These are phyloP conservation scores for Himalopsyche anomala DNA, from an alignment of 2,888 invertebrate genomes.

Conservation along the genomic window DNA sequence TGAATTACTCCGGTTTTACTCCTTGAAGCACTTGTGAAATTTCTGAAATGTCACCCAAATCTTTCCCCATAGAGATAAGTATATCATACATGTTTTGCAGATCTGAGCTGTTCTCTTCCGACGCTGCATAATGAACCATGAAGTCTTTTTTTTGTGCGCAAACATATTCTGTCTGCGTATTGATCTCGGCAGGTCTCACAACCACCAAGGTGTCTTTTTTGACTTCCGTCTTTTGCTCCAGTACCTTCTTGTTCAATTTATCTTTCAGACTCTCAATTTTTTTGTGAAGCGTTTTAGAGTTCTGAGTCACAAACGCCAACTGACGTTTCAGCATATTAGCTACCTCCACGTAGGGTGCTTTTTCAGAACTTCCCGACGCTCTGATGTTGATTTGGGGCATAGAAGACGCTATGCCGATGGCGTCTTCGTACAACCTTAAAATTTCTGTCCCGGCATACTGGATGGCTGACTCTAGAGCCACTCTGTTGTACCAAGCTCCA, in stretches of 20 bases:
- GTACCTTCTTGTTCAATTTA: not conserved
- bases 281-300: not conserved
- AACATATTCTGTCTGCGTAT: not conserved
- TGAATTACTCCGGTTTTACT: not conserved
- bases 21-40: not conserved
- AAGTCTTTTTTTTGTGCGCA: conserved; percentile 16
- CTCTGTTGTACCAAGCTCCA: conserved; percentile 8
- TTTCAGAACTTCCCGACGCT: not conserved
- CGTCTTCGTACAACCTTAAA: conserved; percentile 46
- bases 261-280: not conserved
- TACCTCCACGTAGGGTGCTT: not conserved
- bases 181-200: not conserved
- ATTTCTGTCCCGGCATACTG: conserved; percentile 37
- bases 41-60: conserved; percentile 4
- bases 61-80: not conserved
- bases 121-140: not conserved
- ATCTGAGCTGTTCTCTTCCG: not conserved
- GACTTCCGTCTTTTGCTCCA: not conserved
- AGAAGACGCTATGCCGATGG: not conserved
- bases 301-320: not conserved
- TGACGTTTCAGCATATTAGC: not conserved
- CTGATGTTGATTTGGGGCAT: not conserved
- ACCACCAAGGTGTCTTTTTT: not conserved
- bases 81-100: not conserved
- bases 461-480: conserved; percentile 42